Conservation (phyloP, 2,797 vertebrate species). For the Potorous gilbertii region DNA sequence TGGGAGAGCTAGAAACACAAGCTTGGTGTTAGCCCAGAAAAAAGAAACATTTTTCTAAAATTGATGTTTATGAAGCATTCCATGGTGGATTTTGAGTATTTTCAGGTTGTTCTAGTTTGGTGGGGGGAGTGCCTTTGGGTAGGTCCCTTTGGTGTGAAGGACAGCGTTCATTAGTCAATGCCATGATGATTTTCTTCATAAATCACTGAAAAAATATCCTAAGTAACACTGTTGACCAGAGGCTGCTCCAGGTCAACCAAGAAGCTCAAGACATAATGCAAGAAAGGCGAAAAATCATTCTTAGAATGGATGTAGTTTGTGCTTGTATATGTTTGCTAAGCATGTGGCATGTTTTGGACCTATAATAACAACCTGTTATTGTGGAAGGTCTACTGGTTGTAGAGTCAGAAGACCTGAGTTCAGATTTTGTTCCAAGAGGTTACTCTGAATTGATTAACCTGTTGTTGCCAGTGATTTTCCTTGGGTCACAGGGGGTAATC, state of each 20-base stretch:
- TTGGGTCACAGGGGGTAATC: neutral
- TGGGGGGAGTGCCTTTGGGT: neutral
- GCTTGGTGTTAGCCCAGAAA: neutral
- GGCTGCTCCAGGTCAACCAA: neutral
- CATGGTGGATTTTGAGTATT: neutral
- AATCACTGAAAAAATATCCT: neutral
- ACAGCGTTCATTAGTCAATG: neutral
- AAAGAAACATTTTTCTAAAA: neutral
- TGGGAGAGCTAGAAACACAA: neutral
- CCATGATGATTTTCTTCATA: neutral
- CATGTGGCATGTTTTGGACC: neutral
- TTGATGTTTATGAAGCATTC: neutral
- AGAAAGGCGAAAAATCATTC: neutral
- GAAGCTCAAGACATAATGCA: neutral
- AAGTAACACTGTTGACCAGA: neutral
- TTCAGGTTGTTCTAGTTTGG: neutral
- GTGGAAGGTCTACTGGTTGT: neutral
- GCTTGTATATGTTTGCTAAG: neutral
- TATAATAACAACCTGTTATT: neutral
- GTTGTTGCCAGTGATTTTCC: neutral
- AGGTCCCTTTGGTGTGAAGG: conserved; percentile 9
- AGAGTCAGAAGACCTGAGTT: neutral
- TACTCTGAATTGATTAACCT: neutral
- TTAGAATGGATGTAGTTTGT: neutral
- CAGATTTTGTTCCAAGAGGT: neutral